phyloP scores from a whole-genome alignment of 1,140 invertebrate genomes.

The Leptoteleia sp. region DNA sequence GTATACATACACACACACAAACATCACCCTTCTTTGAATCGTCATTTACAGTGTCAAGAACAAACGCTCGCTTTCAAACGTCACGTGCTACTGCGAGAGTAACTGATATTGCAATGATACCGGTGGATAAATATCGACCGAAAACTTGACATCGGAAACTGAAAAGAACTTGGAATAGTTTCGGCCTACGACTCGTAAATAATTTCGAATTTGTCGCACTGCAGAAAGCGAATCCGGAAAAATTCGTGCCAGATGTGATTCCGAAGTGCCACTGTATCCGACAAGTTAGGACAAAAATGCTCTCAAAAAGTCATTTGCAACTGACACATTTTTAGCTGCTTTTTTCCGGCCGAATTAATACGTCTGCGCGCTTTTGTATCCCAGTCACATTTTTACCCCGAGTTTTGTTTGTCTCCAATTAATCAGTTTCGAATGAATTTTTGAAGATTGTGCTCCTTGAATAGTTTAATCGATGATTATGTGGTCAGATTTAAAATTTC shows the following conservation, averaged over 20 bases:
- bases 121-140: constrained; percentile 45
- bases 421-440: neutral
- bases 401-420: constrained; percentile 2
- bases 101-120: constrained; percentile 50
- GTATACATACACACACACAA: too few relatives aligned
- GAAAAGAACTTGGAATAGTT: constrained; percentile 23
- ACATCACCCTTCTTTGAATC: constrained; percentile 44
- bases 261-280: constrained; percentile 39
- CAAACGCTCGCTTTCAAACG: constrained; percentile 46
- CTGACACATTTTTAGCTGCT: constrained; percentile 37
- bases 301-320: constrained; percentile 55
- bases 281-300: constrained; percentile 49
- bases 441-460: neutral
- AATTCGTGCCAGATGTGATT: constrained; percentile 60
- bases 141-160: constrained; percentile 17
- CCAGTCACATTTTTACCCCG: constrained; percentile 10
- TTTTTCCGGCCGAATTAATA: constrained; percentile 29
- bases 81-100: constrained; percentile 37
- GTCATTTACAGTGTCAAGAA: constrained; percentile 62
- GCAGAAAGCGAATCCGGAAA: constrained; percentile 35
- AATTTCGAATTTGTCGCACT: constrained; percentile 52
- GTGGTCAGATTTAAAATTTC: too few relatives aligned
- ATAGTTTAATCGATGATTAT: too few relatives aligned
- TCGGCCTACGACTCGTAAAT: constrained; percentile 37
- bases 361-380: neutral